A percentile compares a stretch with the other conserved stretches of the same genome.
Conservation (phyloP, 2,113 vertebrate genomes). For the Turnix velox region DNA sequence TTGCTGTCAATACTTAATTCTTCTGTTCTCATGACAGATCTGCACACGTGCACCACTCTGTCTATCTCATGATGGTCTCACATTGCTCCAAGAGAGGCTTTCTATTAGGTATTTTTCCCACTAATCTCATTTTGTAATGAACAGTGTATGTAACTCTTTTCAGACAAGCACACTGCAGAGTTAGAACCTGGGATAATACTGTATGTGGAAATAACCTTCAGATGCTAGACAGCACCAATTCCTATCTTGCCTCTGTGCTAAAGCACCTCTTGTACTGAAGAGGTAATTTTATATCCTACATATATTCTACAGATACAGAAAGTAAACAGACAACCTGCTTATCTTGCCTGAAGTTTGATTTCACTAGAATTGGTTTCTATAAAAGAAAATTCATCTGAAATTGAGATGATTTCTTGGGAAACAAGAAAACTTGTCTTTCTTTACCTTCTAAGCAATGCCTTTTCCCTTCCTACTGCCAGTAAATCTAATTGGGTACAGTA, state of each 20-base stretch:
- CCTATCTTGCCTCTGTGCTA: background rate
- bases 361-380: background rate
- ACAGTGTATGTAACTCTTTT: background rate
- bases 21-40: background rate
- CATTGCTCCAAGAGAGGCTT: background rate
- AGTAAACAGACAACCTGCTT: background rate
- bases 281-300: background rate
- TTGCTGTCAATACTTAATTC: background rate
- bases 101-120: background rate
- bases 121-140: background rate
- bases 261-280: background rate
- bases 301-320: background rate
- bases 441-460: background rate
- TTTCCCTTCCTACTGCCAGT: background rate
- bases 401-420: background rate
- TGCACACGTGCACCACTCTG: rapidly evolving
- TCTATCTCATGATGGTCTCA: background rate
- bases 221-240: background rate
- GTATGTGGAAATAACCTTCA: background rate
- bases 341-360: background rate
- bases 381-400: background rate
- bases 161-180: background rate
- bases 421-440: background rate
- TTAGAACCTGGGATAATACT: background rate
- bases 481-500: background rate